A percentile compares a stretch with the other conserved stretches of the same genome.
These are phyloP conservation scores for Adrianichthys oophorus DNA, from an alignment of 2,797 vertebrate species.

Conservation along the genomic window DNA sequence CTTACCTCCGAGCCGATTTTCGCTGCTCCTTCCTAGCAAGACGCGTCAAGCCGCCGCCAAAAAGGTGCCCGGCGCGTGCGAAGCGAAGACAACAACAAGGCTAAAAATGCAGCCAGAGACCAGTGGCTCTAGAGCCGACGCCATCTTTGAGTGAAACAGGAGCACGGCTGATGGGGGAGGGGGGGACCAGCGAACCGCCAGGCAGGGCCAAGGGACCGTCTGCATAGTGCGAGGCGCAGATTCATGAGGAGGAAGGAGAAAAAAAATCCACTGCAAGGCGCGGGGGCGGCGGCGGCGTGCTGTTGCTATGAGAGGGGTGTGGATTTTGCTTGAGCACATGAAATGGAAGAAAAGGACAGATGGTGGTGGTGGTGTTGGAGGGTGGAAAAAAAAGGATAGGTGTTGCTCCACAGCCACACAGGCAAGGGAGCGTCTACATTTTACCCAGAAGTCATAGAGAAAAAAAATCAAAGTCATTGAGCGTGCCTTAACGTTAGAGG, in stretches of 20 bases:
- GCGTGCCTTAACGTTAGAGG: slow-evolving; percentile 78
- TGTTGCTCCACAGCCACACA: slow-evolving; percentile 55
- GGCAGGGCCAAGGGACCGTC: slow-evolving; percentile 79
- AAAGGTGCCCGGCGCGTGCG: slow-evolving; percentile 69
- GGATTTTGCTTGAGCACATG: slow-evolving; percentile 76
- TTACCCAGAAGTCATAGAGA: slow-evolving; percentile 43
- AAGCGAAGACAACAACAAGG: slow-evolving; percentile 83
- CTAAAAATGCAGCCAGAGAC: slow-evolving; percentile 82
- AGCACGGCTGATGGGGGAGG: slow-evolving; percentile 80
- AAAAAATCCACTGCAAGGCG: slow-evolving; percentile 71
- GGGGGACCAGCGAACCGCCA: slow-evolving; percentile 70
- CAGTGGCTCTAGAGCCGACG: slow-evolving; percentile 80
- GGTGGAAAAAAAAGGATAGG: slow-evolving; percentile 58
- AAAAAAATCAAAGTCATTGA: slow-evolving; percentile 71
- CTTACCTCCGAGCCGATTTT: slow-evolving; percentile 23
- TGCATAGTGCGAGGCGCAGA: slow-evolving; percentile 71
- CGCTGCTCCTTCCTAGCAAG: slow-evolving; percentile 77
- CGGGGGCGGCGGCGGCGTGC: slow-evolving; percentile 61
- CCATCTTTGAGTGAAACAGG: slow-evolving; percentile 88
- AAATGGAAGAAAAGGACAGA: slow-evolving; percentile 84
- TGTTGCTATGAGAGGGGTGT: slow-evolving; percentile 81
- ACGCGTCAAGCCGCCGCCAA: slow-evolving; percentile 67
- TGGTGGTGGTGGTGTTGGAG: slow-evolving; percentile 75
- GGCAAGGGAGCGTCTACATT: slow-evolving; percentile 78
- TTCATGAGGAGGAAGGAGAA: slow-evolving; percentile 40